Conservation (phyloP, 2,888 invertebrate genomes). For the Agrochola litura region DNA sequence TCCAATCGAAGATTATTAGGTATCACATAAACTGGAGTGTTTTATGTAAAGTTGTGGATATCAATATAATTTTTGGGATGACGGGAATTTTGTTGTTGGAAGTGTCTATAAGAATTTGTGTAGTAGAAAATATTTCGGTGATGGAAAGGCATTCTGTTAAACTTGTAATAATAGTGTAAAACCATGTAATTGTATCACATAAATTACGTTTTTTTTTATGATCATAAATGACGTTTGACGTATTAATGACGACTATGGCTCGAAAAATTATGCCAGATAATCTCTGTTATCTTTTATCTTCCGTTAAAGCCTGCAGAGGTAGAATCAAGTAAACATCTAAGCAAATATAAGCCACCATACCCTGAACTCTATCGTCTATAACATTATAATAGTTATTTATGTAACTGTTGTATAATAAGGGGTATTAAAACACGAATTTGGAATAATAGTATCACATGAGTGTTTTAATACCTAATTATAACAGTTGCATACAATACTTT, state of each 20-base stretch:
- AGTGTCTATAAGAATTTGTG: background rate
- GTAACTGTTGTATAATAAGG: too few species aligned
- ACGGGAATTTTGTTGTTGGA: background rate
- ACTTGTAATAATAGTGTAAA: background rate
- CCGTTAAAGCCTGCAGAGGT: background rate
- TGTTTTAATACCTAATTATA: too few species aligned
- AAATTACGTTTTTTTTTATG: too few species aligned
- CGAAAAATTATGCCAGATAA: background rate
- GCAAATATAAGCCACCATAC: too few species aligned
- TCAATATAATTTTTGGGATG: constrained; percentile 8
- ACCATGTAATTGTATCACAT: background rate
- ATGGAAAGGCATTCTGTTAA: background rate
- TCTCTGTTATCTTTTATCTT: background rate
- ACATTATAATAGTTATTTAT: too few species aligned
- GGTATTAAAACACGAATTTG: too few species aligned
- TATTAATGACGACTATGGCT: background rate
- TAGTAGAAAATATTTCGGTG: background rate
- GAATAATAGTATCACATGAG: too few species aligned
- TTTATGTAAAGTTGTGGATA: constrained; percentile 11
- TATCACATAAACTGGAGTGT: constrained; percentile 3
- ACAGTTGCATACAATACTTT: too few species aligned
- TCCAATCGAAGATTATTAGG: constrained; percentile 29
- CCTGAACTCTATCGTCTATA: background rate
- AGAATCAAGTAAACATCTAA: background rate
- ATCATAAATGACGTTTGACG: too few species aligned